A percentile compares a stretch with the other conserved stretches of the same genome.
Evolutionary conservation across 2,888 invertebrate genomes (phyloP).

Genomic region (Phlogophora meticulosa): DNA sequence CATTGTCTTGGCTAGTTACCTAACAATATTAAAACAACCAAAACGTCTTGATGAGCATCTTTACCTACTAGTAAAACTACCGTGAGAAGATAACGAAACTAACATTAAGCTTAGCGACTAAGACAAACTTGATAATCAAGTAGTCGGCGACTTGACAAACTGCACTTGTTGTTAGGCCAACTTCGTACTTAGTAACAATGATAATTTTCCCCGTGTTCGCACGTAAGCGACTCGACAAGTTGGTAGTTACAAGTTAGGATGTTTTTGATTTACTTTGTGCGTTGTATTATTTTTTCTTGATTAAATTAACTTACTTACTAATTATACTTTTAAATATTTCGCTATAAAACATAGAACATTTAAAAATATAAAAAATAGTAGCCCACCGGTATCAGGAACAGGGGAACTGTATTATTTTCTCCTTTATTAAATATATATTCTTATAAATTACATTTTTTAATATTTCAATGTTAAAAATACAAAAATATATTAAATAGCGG

Average conservation of each 20-base stretch:
- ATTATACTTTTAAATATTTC: too few species aligned
- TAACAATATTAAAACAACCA: background rate
- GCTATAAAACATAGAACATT: too few species aligned
- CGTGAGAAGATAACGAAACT: constrained; percentile 46
- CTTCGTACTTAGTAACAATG: constrained; percentile 60
- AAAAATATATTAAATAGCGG: too few species aligned
- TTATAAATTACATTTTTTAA: too few species aligned
- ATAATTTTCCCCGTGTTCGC: constrained; percentile 54
- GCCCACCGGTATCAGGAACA: too few species aligned
- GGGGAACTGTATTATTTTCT: too few species aligned
- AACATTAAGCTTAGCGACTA: constrained; percentile 37
- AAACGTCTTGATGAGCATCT: background rate
- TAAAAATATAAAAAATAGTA: too few species aligned
- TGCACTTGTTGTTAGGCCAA: constrained; percentile 63
- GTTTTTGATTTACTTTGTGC: constrained; percentile 28
- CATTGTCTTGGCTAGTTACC: background rate
- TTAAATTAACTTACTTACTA: too few species aligned
- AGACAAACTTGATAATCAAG: constrained; percentile 56
- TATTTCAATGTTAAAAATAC: too few species aligned
- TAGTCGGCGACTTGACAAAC: constrained; percentile 61
- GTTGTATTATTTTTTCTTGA: background rate
- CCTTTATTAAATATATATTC: too few species aligned
- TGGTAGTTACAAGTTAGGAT: constrained; percentile 52
- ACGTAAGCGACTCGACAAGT: constrained; percentile 51
- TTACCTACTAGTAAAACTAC: background rate